Evolutionary conservation across 2,113 vertebrate species (phyloP), one percentile per base, ranked within the genome.

Genomic region (Xyrauchen texanus): DNA sequence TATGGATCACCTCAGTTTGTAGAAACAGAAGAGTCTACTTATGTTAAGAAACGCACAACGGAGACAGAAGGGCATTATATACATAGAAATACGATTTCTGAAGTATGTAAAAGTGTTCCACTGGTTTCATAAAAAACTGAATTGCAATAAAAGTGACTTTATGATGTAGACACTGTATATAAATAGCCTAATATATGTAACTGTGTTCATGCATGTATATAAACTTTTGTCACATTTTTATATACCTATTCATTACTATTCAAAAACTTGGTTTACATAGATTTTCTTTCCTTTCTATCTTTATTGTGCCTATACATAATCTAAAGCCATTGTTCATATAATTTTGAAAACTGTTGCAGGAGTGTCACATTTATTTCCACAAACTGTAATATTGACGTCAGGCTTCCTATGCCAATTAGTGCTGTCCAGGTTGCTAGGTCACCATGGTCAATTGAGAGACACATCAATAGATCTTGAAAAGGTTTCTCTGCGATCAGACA

Each of bases 381-480:
- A 93, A 95, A 97, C 94, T 94, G 92, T 94, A 93, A 90, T 93
- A 88, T 94, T 93, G 96, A 95, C 95, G 94, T 95, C 93, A 93
- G 91, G 93, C 93, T 92, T 94, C 89, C 93, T 86, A 80, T 90
- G 94, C 96, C 96, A 99, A 99, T 99, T 99, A 99, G 96, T 91
- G 94, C 93, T 95, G 93, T 93, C 92, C 82, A 81, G 91, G 98
- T 98, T 98, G 96, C 97, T 98, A 98, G 96, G 97, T 98, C 96
- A 94, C 97, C 95, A 68, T 94, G 95, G 97, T 98, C 98, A 99
- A 98, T 98, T 97, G 96, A 98, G 95, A 96, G 94, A 93, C 83
- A 94, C 98, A 96, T 99, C 97, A 99, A 99, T 97, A 95, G 98
- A 95, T 98, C 96, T 97, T 98, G 95, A 98, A 98, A 98, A 97